These are phyloP conservation scores for Hystrix brachyura DNA, from an alignment of 2,113 vertebrate genomes.

Conservation along the genomic window DNA sequence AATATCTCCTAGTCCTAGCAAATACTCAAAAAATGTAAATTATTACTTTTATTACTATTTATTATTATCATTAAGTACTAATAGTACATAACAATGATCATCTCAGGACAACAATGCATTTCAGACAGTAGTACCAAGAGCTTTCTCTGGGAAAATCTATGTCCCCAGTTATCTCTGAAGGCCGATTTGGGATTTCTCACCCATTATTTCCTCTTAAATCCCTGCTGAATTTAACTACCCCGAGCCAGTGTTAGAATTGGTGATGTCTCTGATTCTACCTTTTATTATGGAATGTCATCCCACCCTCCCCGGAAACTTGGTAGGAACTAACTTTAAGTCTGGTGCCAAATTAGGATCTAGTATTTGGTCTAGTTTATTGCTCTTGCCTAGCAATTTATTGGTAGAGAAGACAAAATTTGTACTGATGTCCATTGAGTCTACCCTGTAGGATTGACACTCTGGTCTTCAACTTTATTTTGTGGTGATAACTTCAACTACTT, in stretches of 20 bases:
- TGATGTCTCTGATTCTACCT: not conserved
- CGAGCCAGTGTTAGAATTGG: not conserved
- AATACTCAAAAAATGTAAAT: conserved; percentile 1
- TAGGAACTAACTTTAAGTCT: not conserved
- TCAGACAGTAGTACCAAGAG: not conserved
- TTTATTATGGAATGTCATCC: not conserved
- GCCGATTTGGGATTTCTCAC: not conserved
- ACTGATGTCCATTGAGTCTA: not conserved
- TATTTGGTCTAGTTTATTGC: not conserved
- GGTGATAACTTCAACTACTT: conserved; percentile 53
- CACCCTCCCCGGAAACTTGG: not conserved
- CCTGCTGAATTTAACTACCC: not conserved
- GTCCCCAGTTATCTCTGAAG: not conserved
- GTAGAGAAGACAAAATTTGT: conserved; percentile 43
- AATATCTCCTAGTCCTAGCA: not conserved
- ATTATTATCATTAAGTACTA: not conserved
- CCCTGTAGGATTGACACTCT: not conserved
- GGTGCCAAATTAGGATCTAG: not conserved
- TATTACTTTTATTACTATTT: not conserved
- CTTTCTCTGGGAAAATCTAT: not conserved
- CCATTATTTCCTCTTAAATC: not conserved
- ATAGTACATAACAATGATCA: not conserved
- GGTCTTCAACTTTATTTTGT: conserved; percentile 47
- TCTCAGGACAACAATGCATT: not conserved
- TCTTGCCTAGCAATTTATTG: not conserved